Evolutionary conservation across 2,113 vertebrate genomes (phyloP), one percentile per base, ranked within the genome.

Genomic region (Pipa parva): DNA sequence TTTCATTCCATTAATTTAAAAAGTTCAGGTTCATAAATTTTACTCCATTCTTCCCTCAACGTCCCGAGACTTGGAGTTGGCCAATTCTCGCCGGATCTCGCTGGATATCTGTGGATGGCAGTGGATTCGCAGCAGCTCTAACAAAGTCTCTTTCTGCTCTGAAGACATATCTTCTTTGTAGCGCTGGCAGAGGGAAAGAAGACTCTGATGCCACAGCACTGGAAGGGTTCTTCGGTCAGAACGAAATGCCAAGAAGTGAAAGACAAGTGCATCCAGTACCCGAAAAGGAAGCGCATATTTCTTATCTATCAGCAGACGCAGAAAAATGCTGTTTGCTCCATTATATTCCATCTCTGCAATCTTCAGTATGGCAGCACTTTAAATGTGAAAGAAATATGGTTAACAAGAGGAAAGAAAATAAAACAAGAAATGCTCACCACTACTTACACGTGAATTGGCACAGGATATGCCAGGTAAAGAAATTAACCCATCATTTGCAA

Each of bases 241-340:
- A 59, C 90, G 92, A 86, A 99, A 99, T 1, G 87, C 83, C 80
- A 99, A 86, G 85, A 98, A 99, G 81, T 99, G 97, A 57, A 92
- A 95, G 59, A 95, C 90, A 29, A 99, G 83, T n/a, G 94, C 95
- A 1, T 99, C 97, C 2, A 99, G 85, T 59, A 99, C 97, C 0
- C 97, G 92, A 91, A 97, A 99, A 46, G 97, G 97, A 85, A 99
- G 87, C 0, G 97, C 97, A 0, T 99, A 99, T 8, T 95, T 97
- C 84, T 99, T 99, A 78, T 99, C 96, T 1, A 99, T 88, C 74
- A 99, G 74, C 49, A 98, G 87, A 0, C 97, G 91, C 36, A 99
- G 90, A 83, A 98, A 99, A 80, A 99, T 95, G 81, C 97, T 99
- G 85, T 92, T 99, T 78, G 97, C 95, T 0, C 97, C 95, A 0